Base-by-base conservation (phyloP, 1,140 invertebrate genomes). In the Bacillus rossius region DNA sequence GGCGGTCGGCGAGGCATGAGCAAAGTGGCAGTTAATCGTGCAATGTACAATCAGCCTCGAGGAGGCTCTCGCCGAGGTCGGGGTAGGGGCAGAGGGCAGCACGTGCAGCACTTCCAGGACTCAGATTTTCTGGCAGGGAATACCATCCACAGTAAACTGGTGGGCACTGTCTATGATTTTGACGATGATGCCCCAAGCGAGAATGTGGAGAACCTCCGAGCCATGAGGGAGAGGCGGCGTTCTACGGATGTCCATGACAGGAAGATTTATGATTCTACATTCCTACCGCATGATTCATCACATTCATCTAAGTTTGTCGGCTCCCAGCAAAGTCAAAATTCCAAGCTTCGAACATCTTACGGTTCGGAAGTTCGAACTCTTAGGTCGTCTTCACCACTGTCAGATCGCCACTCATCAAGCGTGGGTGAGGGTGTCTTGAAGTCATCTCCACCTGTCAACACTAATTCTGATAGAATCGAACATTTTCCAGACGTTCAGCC, bases 161-260 rank as follows among this genome's bases (percentile, higher is more conserved):
- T 86, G 3, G 91, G 91, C 2, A 93, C 91, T 1, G 91, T 93
- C 1, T 94, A 92, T 62, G 89, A 91, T 67, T 90, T 89, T 57
- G 87, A 92, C 61, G 91, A 93, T 63, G 91, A 93, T 63, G 78
- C 80, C 2, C 83, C 87, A 8, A 83, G 83, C 8, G 87, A 85
- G 57, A 59, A 62, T 17, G 84, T 91, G 54, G 86, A 88, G 58
- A 88, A 92, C 74, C 69, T 93, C 2, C 81, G 89, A 65, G 85
- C 88, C 10, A 82, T 93, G 78, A 75, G 91, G 16, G 90, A 94
- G 65, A 79, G 88, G 23, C 77, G 90, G 58, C 86, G 88, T 62
- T 91, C 88, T 0, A 82, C 84, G 1, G 90, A 92, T 52, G 73
- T 84, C 14, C 83, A 85, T 50, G 85, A 87, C 49, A 79, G 78